Base-by-base conservation (phyloP, 2,113 vertebrate species). In the Misgurnus mizolepis region DNA sequence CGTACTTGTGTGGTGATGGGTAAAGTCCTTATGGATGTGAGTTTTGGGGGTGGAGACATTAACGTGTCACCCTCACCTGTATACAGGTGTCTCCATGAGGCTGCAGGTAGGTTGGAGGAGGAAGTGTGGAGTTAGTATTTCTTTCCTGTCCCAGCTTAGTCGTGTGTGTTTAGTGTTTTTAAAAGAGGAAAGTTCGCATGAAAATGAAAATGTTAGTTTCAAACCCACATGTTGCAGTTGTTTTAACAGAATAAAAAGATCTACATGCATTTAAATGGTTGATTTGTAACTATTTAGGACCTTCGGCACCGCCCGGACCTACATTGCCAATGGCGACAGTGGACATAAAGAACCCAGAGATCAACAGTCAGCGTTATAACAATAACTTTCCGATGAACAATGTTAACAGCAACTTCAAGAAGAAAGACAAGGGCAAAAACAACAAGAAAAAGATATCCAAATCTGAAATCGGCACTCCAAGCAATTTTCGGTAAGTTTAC, bases 291-390 rank as follows among this genome's bases (percentile, higher is more conserved):
- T 17, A 12, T 62, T 62, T 75, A 66, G 74, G 58, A 49, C 72
- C 72, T 6, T 47, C 72, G 9, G 72, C 18, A 62, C 61, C 15
- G 53, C 40, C 83, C 98, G 98, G 95, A 85, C 96, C 96, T 34
- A 89, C 91, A 84, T 90, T 99, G 86, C 96, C 94, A 60, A 99
- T 99, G 96, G 96, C 97, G 73, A 99, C 97, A 3, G 94, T 98
- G 81, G 98, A 99, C 89, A 98, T 99, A 85, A 99, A 95, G 92
- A 98, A 98, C 89, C 97, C 97, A 1, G 98, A 98, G 93, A 99
- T 99, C 87, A 95, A 90, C 89, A 95, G 89, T 55, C 68, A 76
- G 40, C 94, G 96, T 85, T 95, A 90, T 81, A 87, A 89, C 89
- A 94, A 93, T 91, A 90, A 94, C 89, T 83, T 94, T 84, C 96